Percentiles rank a stretch among this genome's conserved stretches.
Conservation (phyloP, 2,797 vertebrate species). For the Pipistrellus nathusii region DNA sequence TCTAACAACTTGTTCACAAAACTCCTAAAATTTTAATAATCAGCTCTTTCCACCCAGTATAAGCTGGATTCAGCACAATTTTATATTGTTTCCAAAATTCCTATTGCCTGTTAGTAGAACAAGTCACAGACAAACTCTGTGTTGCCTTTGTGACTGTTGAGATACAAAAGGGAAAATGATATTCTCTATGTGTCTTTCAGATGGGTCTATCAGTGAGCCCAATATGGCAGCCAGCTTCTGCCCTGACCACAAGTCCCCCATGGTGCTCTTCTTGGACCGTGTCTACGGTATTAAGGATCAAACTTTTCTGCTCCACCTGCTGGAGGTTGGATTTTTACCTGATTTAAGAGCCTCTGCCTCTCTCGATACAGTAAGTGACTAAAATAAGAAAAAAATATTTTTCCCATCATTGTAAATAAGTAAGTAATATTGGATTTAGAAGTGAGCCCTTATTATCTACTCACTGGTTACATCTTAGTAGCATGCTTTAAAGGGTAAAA, state of each 20-base stretch:
- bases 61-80: background rate
- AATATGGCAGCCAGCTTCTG: conserved; percentile 98
- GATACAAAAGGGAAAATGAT: background rate
- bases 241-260: conserved; percentile 98
- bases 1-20: background rate
- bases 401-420: background rate
- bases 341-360: conserved; percentile 96
- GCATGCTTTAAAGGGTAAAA: background rate
- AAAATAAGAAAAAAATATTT: background rate
- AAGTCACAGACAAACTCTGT: background rate
- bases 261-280: conserved; percentile 98
- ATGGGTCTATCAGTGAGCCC: conserved; percentile 95
- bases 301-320: conserved; percentile 95
- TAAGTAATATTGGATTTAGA: background rate
- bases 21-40: background rate
- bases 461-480: background rate
- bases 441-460: background rate
- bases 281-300: conserved; percentile 99
- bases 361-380: conserved; percentile 94
- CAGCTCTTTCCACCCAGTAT: background rate
- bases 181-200: conserved; percentile 85
- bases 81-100: background rate
- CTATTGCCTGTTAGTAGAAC: background rate
- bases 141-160: background rate
- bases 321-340: conserved; percentile 98